Evolutionary conservation across 2,888 invertebrate genomes (phyloP), one percentile per base, ranked within the genome.

Genomic region (Frankliniella fusca): DNA sequence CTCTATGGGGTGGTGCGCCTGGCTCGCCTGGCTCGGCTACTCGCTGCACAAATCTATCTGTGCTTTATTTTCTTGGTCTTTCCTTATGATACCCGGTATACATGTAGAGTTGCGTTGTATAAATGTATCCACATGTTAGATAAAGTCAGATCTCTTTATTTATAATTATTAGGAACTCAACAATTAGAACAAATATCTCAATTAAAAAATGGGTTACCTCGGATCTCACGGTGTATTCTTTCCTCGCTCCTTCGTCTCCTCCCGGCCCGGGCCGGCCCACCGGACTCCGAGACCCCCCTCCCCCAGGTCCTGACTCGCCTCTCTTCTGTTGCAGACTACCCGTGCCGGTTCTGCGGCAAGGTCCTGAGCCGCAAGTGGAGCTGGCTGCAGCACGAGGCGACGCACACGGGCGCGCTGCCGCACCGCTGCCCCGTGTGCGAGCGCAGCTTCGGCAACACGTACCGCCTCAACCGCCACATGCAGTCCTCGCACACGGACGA

Each of bases 321-420:
- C 1, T 54, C 5, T 54, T 20, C 18, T 54, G 10, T 54, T 54
- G 54, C 54, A 54, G 54, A 54, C 54, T 20, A 54, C 54, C 54
- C 15, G 54, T 54, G 54, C 54, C 54, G 20, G 54, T 54, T 54
- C 54, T 54, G 54, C 54, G 54, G 54, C 54, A 54, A 54, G 54
- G 54, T 54, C 18, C 54, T 54, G 54, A 54, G 54, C 54, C 15
- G 54, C 54, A 54, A 20, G 18, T 54, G 54, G 54, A 54, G 54
- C 54, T 20, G 54, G 54, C 54, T 20, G 54, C 54, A 54, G 70
- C 70, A 76, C 70, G 23, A 27, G 23, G 27, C 27, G 70, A 76
- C 70, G 70, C 70, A 76, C 70, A 76, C 70, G 70, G 70, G 70
- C 70, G 70, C 23, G 70, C 70, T 23, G 23, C 70, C 70, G 8